phyloP scores from a whole-genome alignment of 2,113 vertebrate genomes.

The Petrocephalus zakoni region DNA sequence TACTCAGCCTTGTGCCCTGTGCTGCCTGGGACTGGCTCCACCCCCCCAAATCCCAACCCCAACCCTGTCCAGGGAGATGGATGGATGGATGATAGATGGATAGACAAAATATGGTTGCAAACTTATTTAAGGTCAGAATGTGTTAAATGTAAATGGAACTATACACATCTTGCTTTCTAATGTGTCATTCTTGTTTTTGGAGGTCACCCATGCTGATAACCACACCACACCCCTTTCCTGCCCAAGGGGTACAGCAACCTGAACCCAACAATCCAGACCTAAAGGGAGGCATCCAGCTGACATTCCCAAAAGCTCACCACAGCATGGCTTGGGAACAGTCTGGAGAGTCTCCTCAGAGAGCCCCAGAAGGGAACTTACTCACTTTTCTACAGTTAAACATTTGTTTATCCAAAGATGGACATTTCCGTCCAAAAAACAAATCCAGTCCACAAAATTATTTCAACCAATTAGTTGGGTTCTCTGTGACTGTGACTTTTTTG shows the following conservation, averaged over 20 bases:
- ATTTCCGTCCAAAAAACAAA: not conserved
- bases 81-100: not conserved
- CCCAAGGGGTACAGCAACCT: not conserved
- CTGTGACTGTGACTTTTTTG: not conserved
- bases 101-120: not conserved
- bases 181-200: not conserved
- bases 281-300: not conserved
- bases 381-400: not conserved
- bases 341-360: not conserved
- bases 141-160: not conserved
- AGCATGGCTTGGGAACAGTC: not conserved
- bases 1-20: not conserved
- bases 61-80: not conserved
- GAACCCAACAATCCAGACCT: not conserved
- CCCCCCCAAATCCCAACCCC: not conserved
- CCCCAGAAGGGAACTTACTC: not conserved
- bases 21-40: not conserved
- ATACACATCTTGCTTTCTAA: not conserved
- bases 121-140: not conserved
- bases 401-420: not conserved
- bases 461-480: not conserved
- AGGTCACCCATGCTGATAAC: not conserved
- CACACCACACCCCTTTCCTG: not conserved
- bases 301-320: not conserved
- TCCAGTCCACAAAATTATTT: not conserved